Evolutionary conservation across 2,888 invertebrate genomes (phyloP).

Genomic region (Agonopterix alstromeriana): DNA sequence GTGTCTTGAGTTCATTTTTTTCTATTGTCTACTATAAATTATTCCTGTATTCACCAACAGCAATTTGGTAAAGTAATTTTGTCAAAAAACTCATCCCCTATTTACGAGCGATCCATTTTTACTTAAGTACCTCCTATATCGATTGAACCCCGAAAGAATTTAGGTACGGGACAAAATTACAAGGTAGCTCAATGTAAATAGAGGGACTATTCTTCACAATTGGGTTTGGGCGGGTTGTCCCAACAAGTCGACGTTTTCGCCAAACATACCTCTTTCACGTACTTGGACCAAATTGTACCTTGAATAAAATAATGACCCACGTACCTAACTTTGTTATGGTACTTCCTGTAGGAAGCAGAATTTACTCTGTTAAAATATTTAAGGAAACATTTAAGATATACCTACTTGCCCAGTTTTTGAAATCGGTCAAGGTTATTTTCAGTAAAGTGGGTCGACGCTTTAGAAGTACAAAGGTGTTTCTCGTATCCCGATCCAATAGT

Average conservation of each 20-base stretch:
- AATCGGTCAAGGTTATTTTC: too few relatives aligned
- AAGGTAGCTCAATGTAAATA: slow-evolving; percentile 4
- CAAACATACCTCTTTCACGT: not conserved
- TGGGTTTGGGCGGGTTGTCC: not conserved
- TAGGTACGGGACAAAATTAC: slow-evolving; percentile 2
- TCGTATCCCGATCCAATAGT: too few relatives aligned
- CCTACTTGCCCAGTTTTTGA: too few relatives aligned
- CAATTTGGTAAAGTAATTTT: not conserved
- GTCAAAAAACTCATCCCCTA: not conserved
- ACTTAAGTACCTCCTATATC: not conserved
- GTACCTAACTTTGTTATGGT: not conserved
- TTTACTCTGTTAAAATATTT: slow-evolving; percentile 3
- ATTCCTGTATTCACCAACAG: not conserved
- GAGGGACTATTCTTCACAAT: slow-evolving; percentile 1
- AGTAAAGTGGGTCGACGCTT: too few relatives aligned
- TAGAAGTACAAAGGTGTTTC: too few relatives aligned
- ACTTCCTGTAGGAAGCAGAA: not conserved
- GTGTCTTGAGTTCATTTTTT: too few relatives aligned
- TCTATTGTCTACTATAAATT: too few relatives aligned
- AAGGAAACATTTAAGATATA: not conserved
- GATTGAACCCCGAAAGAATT: slow-evolving; percentile 1
- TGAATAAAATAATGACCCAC: too few relatives aligned
- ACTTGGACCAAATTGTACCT: too few relatives aligned
- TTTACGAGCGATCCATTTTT: too few relatives aligned
- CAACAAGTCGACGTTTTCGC: not conserved